phyloP scores from a whole-genome alignment of 2,797 vertebrate genomes.

The Poeciliopsis gracilis region DNA sequence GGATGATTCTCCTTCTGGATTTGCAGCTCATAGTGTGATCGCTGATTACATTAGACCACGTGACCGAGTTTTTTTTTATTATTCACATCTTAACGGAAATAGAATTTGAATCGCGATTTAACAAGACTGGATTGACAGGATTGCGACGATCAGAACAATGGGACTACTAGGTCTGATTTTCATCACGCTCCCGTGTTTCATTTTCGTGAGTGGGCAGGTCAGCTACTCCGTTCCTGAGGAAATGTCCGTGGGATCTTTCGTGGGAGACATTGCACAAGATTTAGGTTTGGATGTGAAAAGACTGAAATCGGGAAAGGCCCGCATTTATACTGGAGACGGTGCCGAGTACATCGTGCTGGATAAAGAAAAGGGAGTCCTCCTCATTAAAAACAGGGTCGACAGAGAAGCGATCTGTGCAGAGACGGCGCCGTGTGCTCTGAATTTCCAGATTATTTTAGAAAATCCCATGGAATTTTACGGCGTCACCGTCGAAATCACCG shows the following conservation, averaged over 20 bases:
- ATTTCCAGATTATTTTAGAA: slow-evolving; percentile 77
- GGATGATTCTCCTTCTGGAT: neutral
- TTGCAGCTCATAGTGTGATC: neutral
- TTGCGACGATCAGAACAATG: slow-evolving; percentile 61
- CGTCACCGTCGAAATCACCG: slow-evolving; percentile 75
- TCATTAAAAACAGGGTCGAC: slow-evolving; percentile 72
- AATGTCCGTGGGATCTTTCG: slow-evolving; percentile 63
- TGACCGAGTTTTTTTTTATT: neutral
- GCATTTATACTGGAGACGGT: slow-evolving; percentile 63
- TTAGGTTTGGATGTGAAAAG: slow-evolving; percentile 68
- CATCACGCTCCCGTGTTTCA: slow-evolving; percentile 20
- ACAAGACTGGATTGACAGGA: neutral
- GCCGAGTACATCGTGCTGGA: slow-evolving; percentile 69
- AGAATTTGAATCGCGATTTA: neutral
- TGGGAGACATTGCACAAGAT: slow-evolving; percentile 77
- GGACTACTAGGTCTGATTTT: slow-evolving; percentile 46
- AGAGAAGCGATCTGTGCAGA: slow-evolving; percentile 73
- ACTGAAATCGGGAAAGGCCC: slow-evolving; percentile 68
- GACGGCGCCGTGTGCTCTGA: slow-evolving; percentile 66
- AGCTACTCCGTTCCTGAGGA: slow-evolving; percentile 75
- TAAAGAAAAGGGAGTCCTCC: slow-evolving; percentile 64
- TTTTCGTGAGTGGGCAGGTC: slow-evolving; percentile 53
- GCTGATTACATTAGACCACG: neutral
- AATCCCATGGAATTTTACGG: slow-evolving; percentile 76
- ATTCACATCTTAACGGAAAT: neutral